Percentiles rank a stretch among this genome's conserved stretches.
Evolutionary conservation across 2,797 vertebrate species (phyloP).

Genomic region (Sciaenops ocellatus): DNA sequence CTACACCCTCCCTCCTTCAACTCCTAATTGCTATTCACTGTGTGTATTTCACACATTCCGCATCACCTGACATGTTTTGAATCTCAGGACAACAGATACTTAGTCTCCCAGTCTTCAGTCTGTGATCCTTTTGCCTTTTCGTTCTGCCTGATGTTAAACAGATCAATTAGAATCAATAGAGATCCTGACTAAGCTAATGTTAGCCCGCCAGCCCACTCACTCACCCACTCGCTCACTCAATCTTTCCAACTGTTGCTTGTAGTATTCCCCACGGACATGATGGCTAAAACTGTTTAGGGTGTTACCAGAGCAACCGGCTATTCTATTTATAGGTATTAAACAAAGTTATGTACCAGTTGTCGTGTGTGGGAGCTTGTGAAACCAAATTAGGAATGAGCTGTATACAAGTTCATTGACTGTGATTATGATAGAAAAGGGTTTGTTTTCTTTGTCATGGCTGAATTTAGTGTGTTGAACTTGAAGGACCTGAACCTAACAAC

Average conservation of each 20-base stretch:
- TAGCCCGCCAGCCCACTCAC: constrained; percentile 59
- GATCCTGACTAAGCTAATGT: constrained; percentile 66
- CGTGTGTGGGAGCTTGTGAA: constrained; percentile 48
- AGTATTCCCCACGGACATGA: constrained; percentile 48
- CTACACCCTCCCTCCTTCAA: neutral
- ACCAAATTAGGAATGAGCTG: constrained; percentile 35
- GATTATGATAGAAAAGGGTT: constrained; percentile 32
- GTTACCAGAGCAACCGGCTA: constrained; percentile 67
- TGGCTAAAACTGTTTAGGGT: constrained; percentile 47
- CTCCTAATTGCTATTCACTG: constrained; percentile 23
- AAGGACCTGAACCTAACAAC: constrained; percentile 13
- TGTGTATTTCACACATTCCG: constrained; percentile 13
- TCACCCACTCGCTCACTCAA: constrained; percentile 26
- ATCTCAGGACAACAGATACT: constrained; percentile 28
- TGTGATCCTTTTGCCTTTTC: constrained; percentile 25
- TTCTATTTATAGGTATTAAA: constrained; percentile 73
- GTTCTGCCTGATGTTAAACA: constrained; percentile 57
- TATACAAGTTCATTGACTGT: constrained; percentile 6
- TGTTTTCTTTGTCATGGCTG: constrained; percentile 32
- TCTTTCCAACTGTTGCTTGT: constrained; percentile 63
- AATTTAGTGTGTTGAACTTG: constrained; percentile 32
- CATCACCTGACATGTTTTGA: constrained; percentile 31
- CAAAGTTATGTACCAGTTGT: constrained; percentile 53
- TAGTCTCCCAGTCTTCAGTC: constrained; percentile 15
- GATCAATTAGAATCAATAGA: constrained; percentile 70